Evolutionary conservation across 2,113 vertebrate species (phyloP).

Genomic region (Aphyosemion australe): DNA sequence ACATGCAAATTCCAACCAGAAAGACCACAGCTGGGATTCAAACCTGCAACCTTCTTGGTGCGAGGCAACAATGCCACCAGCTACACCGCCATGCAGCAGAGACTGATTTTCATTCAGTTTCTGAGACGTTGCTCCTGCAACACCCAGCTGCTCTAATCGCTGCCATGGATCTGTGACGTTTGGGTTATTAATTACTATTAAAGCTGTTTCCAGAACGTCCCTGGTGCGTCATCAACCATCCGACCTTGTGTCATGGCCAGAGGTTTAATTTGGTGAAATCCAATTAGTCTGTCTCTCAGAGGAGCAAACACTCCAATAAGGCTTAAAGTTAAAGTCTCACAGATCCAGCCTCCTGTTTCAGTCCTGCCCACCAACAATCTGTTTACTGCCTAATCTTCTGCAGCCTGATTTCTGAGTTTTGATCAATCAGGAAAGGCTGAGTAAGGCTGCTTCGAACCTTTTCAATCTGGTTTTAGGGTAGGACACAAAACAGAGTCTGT

Average conservation of each 20-base stretch:
- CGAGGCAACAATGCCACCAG: too few species aligned
- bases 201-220: conserved; percentile 28
- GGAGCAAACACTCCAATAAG: conserved; percentile 51
- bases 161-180: conserved; percentile 6
- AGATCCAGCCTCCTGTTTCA: conserved; percentile 7
- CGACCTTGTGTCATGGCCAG: conserved; percentile 24
- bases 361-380: neutral
- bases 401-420: conserved; percentile 5
- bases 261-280: conserved; percentile 62
- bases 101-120: too few species aligned
- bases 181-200: conserved; percentile 12
- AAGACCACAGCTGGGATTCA: too few species aligned
- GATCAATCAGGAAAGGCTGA: too few species aligned
- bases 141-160: neutral
- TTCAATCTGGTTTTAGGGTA: too few species aligned
- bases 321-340: conserved; percentile 52
- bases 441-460: too few species aligned
- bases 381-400: neutral
- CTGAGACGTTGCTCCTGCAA: too few species aligned
- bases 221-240: conserved; percentile 11
- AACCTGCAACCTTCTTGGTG: too few species aligned
- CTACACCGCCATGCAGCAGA: too few species aligned
- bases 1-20: too few species aligned
- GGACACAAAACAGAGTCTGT: too few species aligned
- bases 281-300: conserved; percentile 61